Conservation (phyloP, 1,140 invertebrate genomes). For the Drosophila aff. region DNA sequence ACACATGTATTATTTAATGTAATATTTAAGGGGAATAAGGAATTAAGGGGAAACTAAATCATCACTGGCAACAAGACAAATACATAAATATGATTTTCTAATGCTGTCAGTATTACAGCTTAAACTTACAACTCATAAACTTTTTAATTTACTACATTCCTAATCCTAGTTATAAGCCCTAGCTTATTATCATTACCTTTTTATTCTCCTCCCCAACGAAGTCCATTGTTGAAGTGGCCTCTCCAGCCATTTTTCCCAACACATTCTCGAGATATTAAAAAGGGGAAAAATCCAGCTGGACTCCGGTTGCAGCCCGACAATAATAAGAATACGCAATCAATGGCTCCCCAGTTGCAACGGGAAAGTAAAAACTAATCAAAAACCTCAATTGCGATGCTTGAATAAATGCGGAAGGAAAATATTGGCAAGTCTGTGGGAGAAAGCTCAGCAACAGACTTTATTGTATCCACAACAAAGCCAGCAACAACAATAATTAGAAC, state of each 20-base stretch:
- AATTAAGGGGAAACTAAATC: not conserved
- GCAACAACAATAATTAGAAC: conserved; percentile 53
- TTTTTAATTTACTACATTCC: not conserved
- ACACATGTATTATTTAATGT: too few species aligned
- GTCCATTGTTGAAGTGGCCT: conserved; percentile 1
- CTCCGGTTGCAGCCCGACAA: conserved; percentile 5
- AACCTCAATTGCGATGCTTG: conserved; percentile 60
- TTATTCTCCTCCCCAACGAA: not conserved
- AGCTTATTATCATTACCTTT: conserved; percentile 24
- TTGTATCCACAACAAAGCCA: conserved; percentile 34
- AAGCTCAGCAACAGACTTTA: conserved; percentile 42
- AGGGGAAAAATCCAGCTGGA: conserved; percentile 21
- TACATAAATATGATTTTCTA: not conserved
- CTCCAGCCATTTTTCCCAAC: conserved; percentile 4
- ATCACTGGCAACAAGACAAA: not conserved
- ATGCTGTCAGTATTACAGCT: not conserved
- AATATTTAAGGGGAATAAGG: too few species aligned
- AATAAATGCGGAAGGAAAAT: conserved; percentile 51
- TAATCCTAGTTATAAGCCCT: not conserved
- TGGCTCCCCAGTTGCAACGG: conserved; percentile 32
- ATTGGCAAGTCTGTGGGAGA: conserved; percentile 59
- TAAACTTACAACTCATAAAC: not conserved
- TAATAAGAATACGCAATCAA: conserved; percentile 55
- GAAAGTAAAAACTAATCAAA: conserved; percentile 71
- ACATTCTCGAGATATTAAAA: conserved; percentile 34